A percentile compares a stretch with the other conserved stretches of the same genome.
Conservation (phyloP, 2,113 vertebrate species). For the Gadus chalcogrammus region DNA sequence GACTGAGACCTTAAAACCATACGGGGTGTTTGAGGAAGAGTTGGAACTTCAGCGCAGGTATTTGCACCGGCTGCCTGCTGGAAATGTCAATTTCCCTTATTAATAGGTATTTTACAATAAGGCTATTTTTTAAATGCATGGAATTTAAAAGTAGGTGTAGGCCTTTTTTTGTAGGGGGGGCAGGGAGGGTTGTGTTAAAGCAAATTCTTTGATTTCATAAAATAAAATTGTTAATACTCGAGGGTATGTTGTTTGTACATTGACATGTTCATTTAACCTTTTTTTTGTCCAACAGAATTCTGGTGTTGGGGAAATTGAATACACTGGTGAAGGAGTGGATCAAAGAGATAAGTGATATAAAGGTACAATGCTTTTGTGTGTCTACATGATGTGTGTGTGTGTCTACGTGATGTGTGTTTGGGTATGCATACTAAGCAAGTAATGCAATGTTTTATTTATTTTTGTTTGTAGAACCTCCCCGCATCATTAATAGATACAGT, state of each 20-base stretch:
- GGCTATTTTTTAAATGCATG: too few species aligned
- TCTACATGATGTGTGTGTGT: neutral
- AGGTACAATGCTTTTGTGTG: conserved; percentile 66
- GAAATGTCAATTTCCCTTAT: too few species aligned
- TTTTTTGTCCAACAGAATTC: conserved; percentile 71
- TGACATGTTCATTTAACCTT: neutral
- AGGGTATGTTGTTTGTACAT: too few species aligned
- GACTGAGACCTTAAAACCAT: conserved; percentile 81
- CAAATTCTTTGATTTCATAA: too few species aligned
- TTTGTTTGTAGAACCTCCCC: conserved; percentile 78
- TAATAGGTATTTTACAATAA: too few species aligned
- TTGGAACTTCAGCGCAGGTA: conserved; percentile 86
- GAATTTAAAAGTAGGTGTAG: too few species aligned
- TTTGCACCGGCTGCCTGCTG: too few species aligned
- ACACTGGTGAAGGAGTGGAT: conserved; percentile 88
- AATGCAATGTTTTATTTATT: conserved; percentile 26
- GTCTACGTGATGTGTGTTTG: neutral
- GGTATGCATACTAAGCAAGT: neutral
- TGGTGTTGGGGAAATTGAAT: conserved; percentile 86
- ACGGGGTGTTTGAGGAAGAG: conserved; percentile 85
- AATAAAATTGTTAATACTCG: too few species aligned
- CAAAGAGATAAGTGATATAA: conserved; percentile 83
- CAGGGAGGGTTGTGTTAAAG: too few species aligned
- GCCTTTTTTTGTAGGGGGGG: too few species aligned
- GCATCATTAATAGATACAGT: conserved; percentile 83